phyloP scores from a whole-genome alignment of 2,888 invertebrate species.

The Hypomecis punctinalis region DNA sequence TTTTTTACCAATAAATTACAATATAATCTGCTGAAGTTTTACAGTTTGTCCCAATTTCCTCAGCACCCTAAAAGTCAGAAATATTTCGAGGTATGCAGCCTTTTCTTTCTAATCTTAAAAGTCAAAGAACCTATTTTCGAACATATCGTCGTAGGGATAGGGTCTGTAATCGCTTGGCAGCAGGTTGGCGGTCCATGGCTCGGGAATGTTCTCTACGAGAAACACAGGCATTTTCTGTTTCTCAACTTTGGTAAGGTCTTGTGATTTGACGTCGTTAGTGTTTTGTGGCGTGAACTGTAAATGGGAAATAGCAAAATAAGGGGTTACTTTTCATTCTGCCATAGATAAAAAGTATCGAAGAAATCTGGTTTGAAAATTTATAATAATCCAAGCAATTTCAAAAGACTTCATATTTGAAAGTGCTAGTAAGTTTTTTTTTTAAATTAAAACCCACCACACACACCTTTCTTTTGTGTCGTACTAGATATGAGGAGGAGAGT shows the following conservation, averaged over 20 bases:
- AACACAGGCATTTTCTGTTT: constrained; percentile 51
- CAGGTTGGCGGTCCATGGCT: constrained; percentile 52
- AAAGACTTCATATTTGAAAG: too few relatives aligned
- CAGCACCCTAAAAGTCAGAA: constrained; percentile 9
- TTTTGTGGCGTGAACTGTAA: constrained; percentile 53
- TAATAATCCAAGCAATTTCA: too few relatives aligned
- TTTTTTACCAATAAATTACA: background rate
- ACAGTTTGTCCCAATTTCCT: constrained; percentile 27
- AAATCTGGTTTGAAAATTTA: too few relatives aligned
- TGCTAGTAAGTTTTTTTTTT: too few relatives aligned
- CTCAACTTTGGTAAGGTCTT: constrained; percentile 38
- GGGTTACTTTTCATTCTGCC: too few relatives aligned
- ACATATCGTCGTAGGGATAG: constrained; percentile 55
- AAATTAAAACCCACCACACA: too few relatives aligned
- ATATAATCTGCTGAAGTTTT: constrained; percentile 15
- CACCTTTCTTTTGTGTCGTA: too few relatives aligned
- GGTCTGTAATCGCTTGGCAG: constrained; percentile 57
- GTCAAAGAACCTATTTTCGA: constrained; percentile 53
- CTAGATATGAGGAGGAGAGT: too few relatives aligned
- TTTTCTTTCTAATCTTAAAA: constrained; percentile 26
- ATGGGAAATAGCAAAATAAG: background rate
- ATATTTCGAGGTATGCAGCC: constrained; percentile 27
- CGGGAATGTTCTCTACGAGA: constrained; percentile 57
- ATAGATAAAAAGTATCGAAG: too few relatives aligned
- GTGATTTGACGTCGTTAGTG: constrained; percentile 45